Conservation (phyloP, 2,113 vertebrate species). For the Prunella fulvescens region DNA sequence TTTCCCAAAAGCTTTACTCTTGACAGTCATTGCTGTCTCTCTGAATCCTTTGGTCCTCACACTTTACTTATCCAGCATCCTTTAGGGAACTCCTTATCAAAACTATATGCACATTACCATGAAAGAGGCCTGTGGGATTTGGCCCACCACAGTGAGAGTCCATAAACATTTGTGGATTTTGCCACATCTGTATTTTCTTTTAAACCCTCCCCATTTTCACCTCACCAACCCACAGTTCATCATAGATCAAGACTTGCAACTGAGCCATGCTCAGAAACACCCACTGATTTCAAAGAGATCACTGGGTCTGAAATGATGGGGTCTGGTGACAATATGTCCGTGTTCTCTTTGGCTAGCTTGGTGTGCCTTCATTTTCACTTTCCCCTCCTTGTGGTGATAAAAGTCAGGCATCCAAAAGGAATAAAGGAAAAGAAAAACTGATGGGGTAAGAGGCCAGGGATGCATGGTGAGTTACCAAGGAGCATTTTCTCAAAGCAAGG, state of each 20-base stretch:
- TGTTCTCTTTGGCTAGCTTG: background rate
- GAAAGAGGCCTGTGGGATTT: background rate
- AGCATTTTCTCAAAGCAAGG: conserved; percentile 22
- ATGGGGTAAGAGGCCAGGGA: background rate
- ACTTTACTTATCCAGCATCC: background rate
- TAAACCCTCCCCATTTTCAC: conserved; percentile 23
- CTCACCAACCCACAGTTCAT: background rate
- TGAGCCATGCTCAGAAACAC: background rate
- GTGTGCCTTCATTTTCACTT: conserved; percentile 32
- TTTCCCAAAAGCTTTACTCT: background rate
- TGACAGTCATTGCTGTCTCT: background rate
- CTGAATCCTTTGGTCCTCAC: background rate
- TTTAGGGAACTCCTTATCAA: background rate
- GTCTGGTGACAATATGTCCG: conserved; percentile 19
- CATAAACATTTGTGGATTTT: conserved; percentile 7
- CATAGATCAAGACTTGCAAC: background rate
- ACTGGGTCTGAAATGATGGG: background rate
- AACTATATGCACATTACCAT: background rate
- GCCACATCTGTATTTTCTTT: conserved; percentile 29
- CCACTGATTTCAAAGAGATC: conserved; percentile 43
- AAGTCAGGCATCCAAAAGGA: conserved; percentile 29
- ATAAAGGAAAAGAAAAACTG: conserved; percentile 26
- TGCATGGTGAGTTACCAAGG: background rate
- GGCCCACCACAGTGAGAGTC: background rate
- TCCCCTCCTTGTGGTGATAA: conserved; percentile 9